Base-by-base conservation (phyloP, 1,140 invertebrate genomes). In the Drosophila dunni region DNA sequence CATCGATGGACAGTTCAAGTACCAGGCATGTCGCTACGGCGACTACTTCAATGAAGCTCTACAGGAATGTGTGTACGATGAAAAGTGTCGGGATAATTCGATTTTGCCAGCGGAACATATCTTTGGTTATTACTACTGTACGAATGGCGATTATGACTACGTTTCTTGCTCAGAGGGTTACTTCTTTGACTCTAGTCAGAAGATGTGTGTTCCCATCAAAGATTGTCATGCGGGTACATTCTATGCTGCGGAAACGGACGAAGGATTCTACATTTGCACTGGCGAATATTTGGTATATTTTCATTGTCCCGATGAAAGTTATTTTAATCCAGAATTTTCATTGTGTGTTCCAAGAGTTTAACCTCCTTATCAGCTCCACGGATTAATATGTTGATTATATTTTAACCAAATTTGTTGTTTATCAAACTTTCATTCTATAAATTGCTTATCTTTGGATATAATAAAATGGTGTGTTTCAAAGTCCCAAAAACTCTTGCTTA, bases 21-120 rank as follows among this genome's bases (percentile, higher is more conserved):
- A 45, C 11, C 7, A 48, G 7, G 20, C 5, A 2, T 71, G 68
- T 3, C 61, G 61, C 20, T 0, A 13, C 10, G 68, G 61, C 3
- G 38, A 45, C 9, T 8, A 50, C 13, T 50, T 65, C 6, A 51
- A 71, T 36, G 2, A 17, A 7, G 2, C 10, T 9, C 9, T 15
- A 1, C 3, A 10, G 46, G 46, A 17, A 10, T 48, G 46, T 20
- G 7, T 20, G 5, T 9, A 11, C 1, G 20, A 48, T 48, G 15
- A 20, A 7, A 6, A 20, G 10, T 45, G 42, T 15, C 11, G 13
- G 10, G 42, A 45, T 4, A n/a, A n/a, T 15, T 13, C n/a, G 42
- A n/a, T 15, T 15, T 45, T n/a, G 10, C 42, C 42, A 7, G 42
- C 42, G 1, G 42, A n/a, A n/a, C 5, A 6, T 13, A 45, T 45